Evolutionary conservation across 2,888 invertebrate species (phyloP).

Genomic region (Tiliacea citrago): DNA sequence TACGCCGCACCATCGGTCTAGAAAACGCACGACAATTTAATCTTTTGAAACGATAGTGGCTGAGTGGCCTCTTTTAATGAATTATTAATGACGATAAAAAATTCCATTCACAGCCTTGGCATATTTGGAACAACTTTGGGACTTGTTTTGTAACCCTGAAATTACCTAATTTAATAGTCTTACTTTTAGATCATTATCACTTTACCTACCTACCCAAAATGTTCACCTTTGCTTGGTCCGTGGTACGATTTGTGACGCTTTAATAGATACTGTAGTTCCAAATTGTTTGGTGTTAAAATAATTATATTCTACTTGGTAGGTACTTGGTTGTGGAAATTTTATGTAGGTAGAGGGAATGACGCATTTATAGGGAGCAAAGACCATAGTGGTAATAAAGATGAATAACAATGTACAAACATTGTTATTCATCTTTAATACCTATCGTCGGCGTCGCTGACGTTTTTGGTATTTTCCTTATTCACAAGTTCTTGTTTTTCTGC

Average conservation of each 20-base stretch:
- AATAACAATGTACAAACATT: no score
- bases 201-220: neutral
- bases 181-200: neutral
- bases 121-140: conserved; percentile 28
- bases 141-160: conserved; percentile 40
- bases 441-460: neutral
- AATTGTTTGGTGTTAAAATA: conserved; percentile 4
- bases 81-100: conserved; percentile 45
- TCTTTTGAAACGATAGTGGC: conserved; percentile 5
- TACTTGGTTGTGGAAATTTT: conserved; percentile 10
- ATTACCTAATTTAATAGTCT: conserved; percentile 11
- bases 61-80: conserved; percentile 35
- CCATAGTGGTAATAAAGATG: no score
- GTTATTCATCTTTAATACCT: conserved; percentile 21
- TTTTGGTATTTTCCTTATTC: conserved; percentile 38
- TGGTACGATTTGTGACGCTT: conserved; percentile 2
- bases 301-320: conserved; percentile 9
- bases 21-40: conserved; percentile 59
- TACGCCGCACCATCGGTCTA: conserved; percentile 47
- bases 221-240: conserved; percentile 3
- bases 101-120: conserved; percentile 37
- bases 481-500: conserved; percentile 11
- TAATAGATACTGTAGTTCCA: neutral
- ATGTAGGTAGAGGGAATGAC: conserved; percentile 21
- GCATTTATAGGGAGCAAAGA: conserved; percentile 24